Evolutionary conservation across 2,113 vertebrate species (phyloP).

Genomic region (Pachypanchax playfairii): DNA sequence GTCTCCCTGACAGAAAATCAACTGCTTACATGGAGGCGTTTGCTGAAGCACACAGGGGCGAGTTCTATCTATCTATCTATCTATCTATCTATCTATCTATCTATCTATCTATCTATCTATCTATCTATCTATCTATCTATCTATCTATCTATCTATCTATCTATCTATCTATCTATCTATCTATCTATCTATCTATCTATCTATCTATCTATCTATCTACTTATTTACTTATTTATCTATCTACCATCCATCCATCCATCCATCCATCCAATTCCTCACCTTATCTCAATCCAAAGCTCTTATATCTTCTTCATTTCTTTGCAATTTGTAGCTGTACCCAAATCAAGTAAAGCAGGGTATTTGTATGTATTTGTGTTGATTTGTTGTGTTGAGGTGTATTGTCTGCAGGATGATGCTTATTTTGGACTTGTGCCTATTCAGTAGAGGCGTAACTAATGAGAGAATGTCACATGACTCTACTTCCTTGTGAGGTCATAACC

Average conservation of each 20-base stretch:
- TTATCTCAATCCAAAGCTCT: background rate
- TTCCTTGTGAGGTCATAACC: no score
- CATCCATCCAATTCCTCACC: background rate
- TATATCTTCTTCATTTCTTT: background rate
- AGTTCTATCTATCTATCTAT: background rate
- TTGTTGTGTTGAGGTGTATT: no score
- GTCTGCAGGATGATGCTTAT: no score
- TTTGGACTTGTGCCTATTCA: no score
- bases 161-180: conserved; percentile 3
- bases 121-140: conserved; percentile 4
- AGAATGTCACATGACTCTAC: no score
- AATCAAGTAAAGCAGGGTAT: background rate
- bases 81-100: conserved; percentile 10
- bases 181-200: background rate
- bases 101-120: conserved; percentile 5
- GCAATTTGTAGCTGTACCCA: background rate
- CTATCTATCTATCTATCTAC: conserved; percentile 5
- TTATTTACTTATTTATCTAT: background rate
- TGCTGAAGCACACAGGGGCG: conserved; percentile 54
- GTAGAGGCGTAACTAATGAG: no score
- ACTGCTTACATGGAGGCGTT: conserved; percentile 70
- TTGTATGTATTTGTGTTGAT: background rate
- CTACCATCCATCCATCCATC: background rate
- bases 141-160: conserved; percentile 1
- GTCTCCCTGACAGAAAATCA: conserved; percentile 76